Evolutionary conservation across 2,113 vertebrate genomes (phyloP).

Genomic region (Larimichthys crocea): DNA sequence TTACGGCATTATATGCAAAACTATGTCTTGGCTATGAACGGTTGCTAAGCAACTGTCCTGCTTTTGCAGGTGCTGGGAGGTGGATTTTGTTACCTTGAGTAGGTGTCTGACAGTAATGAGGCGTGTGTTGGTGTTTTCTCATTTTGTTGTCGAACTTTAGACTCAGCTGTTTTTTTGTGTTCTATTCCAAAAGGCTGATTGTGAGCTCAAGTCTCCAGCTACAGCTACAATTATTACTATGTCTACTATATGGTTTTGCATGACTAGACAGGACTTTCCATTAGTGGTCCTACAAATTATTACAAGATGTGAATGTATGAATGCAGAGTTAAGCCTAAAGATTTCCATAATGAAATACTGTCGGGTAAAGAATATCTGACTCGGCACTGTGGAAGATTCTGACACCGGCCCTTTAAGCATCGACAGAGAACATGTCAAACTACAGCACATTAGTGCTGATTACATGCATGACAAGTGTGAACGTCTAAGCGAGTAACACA

Average conservation of each 20-base stretch:
- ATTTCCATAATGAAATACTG: background rate
- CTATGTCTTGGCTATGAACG: background rate
- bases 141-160: background rate
- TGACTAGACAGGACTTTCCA: conserved; percentile 1
- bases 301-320: background rate
- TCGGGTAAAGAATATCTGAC: background rate
- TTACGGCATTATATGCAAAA: background rate
- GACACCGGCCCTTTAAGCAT: background rate
- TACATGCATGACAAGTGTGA: background rate
- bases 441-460: background rate
- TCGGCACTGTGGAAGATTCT: background rate
- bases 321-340: background rate
- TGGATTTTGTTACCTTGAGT: no score
- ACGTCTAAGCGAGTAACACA: background rate
- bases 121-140: background rate
- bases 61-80: no score
- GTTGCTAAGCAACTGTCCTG: no score
- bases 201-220: background rate
- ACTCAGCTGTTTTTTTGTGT: background rate
- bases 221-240: background rate
- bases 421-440: conserved; percentile 1
- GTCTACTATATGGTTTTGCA: background rate
- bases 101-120: background rate
- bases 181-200: no score
- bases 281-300: background rate